A percentile compares a stretch with the other conserved stretches of the same genome.
Conservation (phyloP, 2,888 invertebrate species). For the Phyto melanocephala region DNA sequence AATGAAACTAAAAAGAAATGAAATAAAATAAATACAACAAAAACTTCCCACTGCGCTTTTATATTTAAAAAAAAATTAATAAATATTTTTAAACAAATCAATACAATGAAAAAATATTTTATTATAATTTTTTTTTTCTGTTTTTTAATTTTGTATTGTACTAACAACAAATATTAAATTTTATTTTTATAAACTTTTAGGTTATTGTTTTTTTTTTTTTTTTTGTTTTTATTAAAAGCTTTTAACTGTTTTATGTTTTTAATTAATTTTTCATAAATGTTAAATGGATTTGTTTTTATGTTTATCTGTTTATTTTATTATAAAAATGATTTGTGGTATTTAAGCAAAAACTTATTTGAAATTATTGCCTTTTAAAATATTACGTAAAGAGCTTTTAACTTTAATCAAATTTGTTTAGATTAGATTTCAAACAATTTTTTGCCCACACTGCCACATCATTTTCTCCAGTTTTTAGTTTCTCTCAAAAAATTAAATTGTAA, state of each 20-base stretch:
- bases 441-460: constrained; percentile 43
- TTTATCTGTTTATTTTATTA: constrained; percentile 22
- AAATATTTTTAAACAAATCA: constrained; percentile 58
- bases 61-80: constrained; percentile 71
- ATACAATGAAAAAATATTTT: constrained; percentile 62
- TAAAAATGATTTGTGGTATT: constrained; percentile 30
- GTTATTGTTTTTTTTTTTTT: constrained; percentile 28
- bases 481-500: constrained; percentile 38
- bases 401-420: constrained; percentile 22
- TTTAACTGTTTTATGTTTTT: constrained; percentile 48
- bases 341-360: constrained; percentile 53
- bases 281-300: constrained; percentile 53
- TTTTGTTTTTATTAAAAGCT: constrained; percentile 40
- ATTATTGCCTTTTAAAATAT: not conserved
- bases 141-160: constrained; percentile 50
- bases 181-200: constrained; percentile 35
- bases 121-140: constrained; percentile 3
- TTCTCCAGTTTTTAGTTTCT: constrained; percentile 25
- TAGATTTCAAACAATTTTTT: constrained; percentile 42
- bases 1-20: constrained; percentile 70
- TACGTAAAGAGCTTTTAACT: constrained; percentile 37
- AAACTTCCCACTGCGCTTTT: constrained; percentile 79
- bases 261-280: constrained; percentile 48
- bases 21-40: constrained; percentile 74
- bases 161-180: constrained; percentile 31